A percentile compares a stretch with the other conserved stretches of the same genome.
phyloP scores from a whole-genome alignment of 2,113 vertebrate genomes.

The Hyaena hyaena region DNA sequence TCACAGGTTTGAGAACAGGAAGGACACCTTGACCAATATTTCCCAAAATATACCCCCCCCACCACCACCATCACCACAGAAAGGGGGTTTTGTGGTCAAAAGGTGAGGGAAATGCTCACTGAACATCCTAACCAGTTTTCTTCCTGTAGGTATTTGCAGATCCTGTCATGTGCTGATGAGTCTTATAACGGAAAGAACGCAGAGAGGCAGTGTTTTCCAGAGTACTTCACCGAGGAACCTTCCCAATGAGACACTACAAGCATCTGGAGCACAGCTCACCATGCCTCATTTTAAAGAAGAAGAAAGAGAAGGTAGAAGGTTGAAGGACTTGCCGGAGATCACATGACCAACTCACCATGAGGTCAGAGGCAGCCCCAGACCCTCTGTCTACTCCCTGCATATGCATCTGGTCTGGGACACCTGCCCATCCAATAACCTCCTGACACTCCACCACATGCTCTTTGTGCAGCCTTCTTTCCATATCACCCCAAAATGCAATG shows the following conservation, averaged over 20 bases:
- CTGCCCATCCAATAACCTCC: neutral
- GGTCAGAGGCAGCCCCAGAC: neutral
- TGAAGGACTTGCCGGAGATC: neutral
- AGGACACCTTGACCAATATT: neutral
- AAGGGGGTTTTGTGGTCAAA: neutral
- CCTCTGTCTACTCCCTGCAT: neutral
- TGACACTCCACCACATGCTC: neutral
- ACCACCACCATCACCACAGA: neutral
- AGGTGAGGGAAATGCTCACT: too few relatives aligned
- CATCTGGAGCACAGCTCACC: neutral
- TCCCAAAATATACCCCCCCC: neutral
- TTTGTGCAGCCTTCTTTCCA: neutral
- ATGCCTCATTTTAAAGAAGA: neutral
- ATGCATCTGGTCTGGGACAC: neutral
- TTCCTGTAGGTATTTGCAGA: neutral
- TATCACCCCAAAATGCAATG: neutral
- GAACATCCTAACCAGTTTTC: neutral
- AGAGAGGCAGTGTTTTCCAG: neutral
- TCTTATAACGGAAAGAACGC: rapidly evolving
- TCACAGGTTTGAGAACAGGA: neutral
- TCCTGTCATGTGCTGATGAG: neutral
- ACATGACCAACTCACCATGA: neutral
- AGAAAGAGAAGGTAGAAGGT: neutral
- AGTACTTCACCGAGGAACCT: neutral
- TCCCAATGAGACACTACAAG: neutral